Evolutionary conservation across 2,797 vertebrate genomes (phyloP).

Genomic region (Ibycter americanus): DNA sequence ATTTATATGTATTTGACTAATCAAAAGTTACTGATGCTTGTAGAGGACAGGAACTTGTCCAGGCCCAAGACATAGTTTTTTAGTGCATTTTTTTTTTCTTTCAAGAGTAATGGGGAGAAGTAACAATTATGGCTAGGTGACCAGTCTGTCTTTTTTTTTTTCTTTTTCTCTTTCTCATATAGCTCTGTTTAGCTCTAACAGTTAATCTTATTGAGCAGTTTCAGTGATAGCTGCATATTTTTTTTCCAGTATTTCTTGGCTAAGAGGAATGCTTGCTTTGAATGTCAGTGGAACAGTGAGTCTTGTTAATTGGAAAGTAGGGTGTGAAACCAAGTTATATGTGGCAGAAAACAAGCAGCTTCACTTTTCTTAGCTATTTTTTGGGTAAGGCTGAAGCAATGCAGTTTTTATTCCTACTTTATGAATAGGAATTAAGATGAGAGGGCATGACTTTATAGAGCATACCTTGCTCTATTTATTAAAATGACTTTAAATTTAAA

Average conservation of each 20-base stretch:
- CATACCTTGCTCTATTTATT: neutral
- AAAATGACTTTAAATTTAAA: neutral
- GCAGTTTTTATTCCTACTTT: neutral
- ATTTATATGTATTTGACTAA: neutral
- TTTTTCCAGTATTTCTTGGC: neutral
- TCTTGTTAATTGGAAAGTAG: neutral
- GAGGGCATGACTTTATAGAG: neutral
- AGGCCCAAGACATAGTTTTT: neutral
- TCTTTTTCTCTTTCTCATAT: neutral
- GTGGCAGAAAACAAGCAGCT: neutral
- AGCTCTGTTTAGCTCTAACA: neutral
- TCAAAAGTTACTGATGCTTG: neutral
- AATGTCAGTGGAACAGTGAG: neutral
- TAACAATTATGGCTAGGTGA: neutral
- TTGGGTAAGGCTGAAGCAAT: neutral
- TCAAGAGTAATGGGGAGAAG: neutral
- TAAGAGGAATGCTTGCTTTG: neutral
- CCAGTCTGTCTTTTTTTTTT: neutral
- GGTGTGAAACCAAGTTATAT: neutral
- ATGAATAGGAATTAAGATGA: neutral
- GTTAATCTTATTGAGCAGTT: neutral
- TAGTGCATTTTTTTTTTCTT: neutral
- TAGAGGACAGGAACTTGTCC: neutral
- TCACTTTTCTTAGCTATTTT: neutral
- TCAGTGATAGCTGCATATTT: neutral